These are phyloP conservation scores for Clarias macrocephalus DNA, from an alignment of 2,113 vertebrate genomes.

Conservation along the genomic window DNA sequence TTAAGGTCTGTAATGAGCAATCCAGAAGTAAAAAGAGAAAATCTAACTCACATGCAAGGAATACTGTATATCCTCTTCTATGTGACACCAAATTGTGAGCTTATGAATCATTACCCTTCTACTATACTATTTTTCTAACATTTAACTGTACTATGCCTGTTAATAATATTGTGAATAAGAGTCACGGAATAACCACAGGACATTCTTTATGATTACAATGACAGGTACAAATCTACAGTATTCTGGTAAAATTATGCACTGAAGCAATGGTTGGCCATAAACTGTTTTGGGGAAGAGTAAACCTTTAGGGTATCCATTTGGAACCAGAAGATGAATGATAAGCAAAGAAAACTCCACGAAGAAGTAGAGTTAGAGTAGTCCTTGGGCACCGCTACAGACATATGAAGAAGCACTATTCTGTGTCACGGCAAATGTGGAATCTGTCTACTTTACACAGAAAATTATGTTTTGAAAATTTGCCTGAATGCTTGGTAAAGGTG, in stretches of 20 bases:
- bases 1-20: neutral
- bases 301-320: neutral
- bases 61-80: neutral
- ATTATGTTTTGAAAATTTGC: conserved; percentile 4
- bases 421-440: conserved; percentile 4
- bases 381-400: neutral
- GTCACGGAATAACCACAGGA: neutral
- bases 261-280: neutral
- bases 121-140: neutral
- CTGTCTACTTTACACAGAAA: neutral
- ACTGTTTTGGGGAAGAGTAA: neutral
- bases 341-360: neutral
- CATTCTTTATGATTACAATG: neutral
- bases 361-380: neutral
- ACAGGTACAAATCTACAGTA: neutral
- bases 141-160: neutral
- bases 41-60: neutral
- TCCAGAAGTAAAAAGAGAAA: neutral
- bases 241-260: neutral
- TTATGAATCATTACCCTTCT: neutral
- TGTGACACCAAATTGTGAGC: neutral
- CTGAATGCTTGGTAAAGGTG: conserved; percentile 7
- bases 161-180: neutral
- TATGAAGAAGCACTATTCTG: neutral
- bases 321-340: neutral